phyloP scores from a whole-genome alignment of 2,888 invertebrate genomes.

The Noctua comes region DNA sequence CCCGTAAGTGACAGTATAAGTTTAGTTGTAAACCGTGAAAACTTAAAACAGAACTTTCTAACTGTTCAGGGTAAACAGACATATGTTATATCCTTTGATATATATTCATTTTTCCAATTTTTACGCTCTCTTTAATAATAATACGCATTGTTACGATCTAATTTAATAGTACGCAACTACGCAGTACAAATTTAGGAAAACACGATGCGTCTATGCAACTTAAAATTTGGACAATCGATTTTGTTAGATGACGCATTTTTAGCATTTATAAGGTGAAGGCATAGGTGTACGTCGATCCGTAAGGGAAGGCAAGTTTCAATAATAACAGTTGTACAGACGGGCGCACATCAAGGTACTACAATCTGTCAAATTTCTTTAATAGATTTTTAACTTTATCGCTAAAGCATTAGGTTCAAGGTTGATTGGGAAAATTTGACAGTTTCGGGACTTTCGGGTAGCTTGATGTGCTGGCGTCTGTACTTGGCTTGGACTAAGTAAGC shows the following conservation, averaged over 20 bases:
- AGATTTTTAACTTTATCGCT: no score
- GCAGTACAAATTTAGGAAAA: neutral
- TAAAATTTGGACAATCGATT: neutral
- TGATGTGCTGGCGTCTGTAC: no score
- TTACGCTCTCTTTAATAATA: neutral
- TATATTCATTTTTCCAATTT: no score
- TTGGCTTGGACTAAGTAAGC: neutral
- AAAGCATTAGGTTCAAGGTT: no score
- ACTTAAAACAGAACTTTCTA: no score
- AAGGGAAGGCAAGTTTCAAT: neutral
- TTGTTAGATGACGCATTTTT: neutral
- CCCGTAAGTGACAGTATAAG: no score
- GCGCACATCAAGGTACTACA: no score
- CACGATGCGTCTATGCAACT: neutral
- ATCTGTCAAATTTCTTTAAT: no score
- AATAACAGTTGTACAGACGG: neutral
- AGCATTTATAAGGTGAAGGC: conserved; percentile 3
- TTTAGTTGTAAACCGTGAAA: no score
- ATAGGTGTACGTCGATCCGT: no score
- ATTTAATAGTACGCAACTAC: neutral
- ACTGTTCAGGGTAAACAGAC: neutral
- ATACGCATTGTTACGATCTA: neutral
- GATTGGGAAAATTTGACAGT: no score
- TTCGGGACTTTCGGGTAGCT: no score
- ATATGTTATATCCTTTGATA: neutral